Evolutionary conservation across 2,888 invertebrate genomes (phyloP).

Genomic region (Carpatolechia fugitivella): DNA sequence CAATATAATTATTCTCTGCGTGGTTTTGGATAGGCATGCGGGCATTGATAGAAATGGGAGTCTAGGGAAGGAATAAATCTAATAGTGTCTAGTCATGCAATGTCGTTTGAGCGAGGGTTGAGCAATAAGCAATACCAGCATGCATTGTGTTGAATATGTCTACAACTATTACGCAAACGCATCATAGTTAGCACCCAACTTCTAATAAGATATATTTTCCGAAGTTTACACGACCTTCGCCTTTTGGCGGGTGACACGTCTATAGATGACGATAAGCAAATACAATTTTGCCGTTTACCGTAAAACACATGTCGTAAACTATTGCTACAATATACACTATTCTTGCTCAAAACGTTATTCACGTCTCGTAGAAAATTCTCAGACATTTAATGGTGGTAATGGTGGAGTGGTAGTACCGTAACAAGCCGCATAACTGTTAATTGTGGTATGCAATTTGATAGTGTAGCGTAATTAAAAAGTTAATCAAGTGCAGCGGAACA

Average conservation of each 20-base stretch:
- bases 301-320: conserved; percentile 23
- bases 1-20: no score
- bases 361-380: neutral
- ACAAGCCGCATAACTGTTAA: conserved; percentile 6
- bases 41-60: neutral
- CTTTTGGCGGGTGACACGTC: conserved; percentile 46
- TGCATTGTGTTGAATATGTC: conserved; percentile 16
- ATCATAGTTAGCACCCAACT: conserved; percentile 23
- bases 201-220: conserved; percentile 47
- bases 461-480: conserved; percentile 16
- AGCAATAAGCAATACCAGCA: conserved; percentile 7
- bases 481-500: conserved; percentile 17
- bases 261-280: conserved; percentile 45
- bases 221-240: conserved; percentile 59
- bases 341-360: neutral
- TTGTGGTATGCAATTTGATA: conserved; percentile 15
- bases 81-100: conserved; percentile 9
- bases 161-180: conserved; percentile 31
- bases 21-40: neutral
- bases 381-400: neutral
- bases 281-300: conserved; percentile 37
- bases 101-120: conserved; percentile 2
- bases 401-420: conserved; percentile 2
- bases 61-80: neutral
- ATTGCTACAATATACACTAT: neutral